Conservation (phyloP, 2,113 vertebrate species). For the Saimiri boliviensis region DNA sequence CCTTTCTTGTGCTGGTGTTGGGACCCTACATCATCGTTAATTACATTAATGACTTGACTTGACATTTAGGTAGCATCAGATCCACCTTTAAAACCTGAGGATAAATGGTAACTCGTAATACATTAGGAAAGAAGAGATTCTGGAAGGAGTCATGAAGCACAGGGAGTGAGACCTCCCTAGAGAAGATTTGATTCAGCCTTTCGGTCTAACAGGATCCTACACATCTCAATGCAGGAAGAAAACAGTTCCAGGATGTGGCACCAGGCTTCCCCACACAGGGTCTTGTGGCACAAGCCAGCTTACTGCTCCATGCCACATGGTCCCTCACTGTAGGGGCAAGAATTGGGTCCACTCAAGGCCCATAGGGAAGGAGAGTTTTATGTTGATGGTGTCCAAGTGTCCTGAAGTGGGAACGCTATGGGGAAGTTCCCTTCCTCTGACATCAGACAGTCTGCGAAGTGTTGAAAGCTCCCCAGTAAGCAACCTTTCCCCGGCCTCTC, state of each 20-base stretch:
- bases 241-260: rapidly evolving
- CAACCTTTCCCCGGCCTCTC: neutral
- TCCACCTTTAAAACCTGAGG: neutral
- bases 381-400: neutral
- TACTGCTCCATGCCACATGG: neutral
- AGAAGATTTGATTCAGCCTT: neutral
- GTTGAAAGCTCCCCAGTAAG: conserved; percentile 5
- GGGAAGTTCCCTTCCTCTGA: neutral
- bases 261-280: too few relatives aligned
- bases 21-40: neutral
- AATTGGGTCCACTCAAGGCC: neutral
- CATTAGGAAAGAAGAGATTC: neutral
- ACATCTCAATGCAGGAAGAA: neutral
- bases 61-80: neutral
- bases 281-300: too few relatives aligned
- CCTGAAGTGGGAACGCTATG: neutral
- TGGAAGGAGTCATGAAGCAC: neutral
- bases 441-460: conserved; percentile 20
- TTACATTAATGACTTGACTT: neutral
- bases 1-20: neutral
- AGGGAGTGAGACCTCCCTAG: neutral
- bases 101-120: neutral
- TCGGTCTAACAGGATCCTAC: neutral
- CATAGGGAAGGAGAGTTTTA: neutral
- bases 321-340: neutral